Percentiles rank a stretch among this genome's conserved stretches.
Conservation (phyloP, 2,888 invertebrate species). For the Opisthograptis luteolata region DNA sequence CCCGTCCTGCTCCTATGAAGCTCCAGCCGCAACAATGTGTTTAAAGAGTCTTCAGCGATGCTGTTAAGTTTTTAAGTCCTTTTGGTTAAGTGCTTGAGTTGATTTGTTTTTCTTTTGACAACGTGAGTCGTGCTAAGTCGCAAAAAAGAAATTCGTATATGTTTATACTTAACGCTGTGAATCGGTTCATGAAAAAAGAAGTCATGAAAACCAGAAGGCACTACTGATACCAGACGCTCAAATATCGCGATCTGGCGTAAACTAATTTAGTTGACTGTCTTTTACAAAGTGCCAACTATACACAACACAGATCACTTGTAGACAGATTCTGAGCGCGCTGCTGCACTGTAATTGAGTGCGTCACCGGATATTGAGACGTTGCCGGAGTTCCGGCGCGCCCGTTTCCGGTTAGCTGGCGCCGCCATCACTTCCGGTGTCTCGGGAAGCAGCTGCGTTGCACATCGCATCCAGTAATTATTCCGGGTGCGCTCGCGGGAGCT, state of each 20-base stretch:
- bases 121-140: too few species aligned
- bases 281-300: background rate
- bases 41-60: background rate
- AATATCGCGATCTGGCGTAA: too few species aligned
- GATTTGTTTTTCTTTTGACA: too few species aligned
- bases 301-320: too few species aligned
- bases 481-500: background rate
- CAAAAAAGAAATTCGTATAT: too few species aligned
- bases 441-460: background rate
- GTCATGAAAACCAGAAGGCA: too few species aligned
- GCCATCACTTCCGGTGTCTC: conserved; percentile 13
- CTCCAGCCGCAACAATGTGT: background rate
- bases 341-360: background rate
- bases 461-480: conserved; percentile 3
- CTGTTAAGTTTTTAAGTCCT: background rate
- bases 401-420: conserved; percentile 12
- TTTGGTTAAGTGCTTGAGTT: background rate
- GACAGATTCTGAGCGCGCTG: too few species aligned
- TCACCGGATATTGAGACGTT: conserved; percentile 18
- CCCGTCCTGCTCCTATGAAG: background rate
- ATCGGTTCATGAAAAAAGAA: too few species aligned
- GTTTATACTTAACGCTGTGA: too few species aligned
- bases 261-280: too few species aligned
- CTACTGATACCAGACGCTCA: too few species aligned
- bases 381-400: conserved; percentile 15